Evolutionary conservation across 2,113 vertebrate genomes (phyloP).

Genomic region (Nanorana parkeri): DNA sequence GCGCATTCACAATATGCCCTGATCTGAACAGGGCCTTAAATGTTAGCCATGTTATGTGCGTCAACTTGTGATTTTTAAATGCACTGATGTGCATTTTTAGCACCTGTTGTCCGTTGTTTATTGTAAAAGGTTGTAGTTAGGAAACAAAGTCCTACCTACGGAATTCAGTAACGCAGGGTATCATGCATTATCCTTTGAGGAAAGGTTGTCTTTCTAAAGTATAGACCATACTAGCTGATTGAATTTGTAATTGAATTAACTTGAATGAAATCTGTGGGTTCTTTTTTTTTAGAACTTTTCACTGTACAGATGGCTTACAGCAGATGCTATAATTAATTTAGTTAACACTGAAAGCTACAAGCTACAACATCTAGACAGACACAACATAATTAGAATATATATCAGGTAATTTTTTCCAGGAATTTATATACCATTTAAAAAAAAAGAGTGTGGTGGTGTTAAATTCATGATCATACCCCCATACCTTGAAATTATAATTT

Average conservation of each 20-base stretch:
- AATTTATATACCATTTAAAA: neutral
- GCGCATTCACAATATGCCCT: no score
- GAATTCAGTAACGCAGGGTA: no score
- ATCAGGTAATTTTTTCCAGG: neutral
- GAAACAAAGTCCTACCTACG: no score
- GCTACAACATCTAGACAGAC: constrained; percentile 12
- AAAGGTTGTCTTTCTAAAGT: neutral
- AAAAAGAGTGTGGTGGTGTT: neutral
- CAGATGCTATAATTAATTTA: constrained; percentile 25
- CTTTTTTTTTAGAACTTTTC: neutral
- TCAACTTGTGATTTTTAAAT: no score
- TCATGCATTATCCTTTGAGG: neutral
- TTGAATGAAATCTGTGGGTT: neutral
- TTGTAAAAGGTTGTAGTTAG: no score
- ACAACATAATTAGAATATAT: constrained; percentile 10
- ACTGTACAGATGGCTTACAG: constrained; percentile 26
- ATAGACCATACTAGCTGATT: constrained; percentile 9
- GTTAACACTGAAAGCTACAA: constrained; percentile 3
- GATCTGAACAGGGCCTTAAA: no score
- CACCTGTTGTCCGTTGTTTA: no score
- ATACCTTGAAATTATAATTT: no score
- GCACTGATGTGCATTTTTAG: no score
- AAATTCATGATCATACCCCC: no score
- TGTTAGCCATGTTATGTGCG: no score
- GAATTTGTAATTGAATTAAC: constrained; percentile 8